Base-by-base conservation (phyloP, 2,888 invertebrate species). In the Synergus gifuensis region DNA sequence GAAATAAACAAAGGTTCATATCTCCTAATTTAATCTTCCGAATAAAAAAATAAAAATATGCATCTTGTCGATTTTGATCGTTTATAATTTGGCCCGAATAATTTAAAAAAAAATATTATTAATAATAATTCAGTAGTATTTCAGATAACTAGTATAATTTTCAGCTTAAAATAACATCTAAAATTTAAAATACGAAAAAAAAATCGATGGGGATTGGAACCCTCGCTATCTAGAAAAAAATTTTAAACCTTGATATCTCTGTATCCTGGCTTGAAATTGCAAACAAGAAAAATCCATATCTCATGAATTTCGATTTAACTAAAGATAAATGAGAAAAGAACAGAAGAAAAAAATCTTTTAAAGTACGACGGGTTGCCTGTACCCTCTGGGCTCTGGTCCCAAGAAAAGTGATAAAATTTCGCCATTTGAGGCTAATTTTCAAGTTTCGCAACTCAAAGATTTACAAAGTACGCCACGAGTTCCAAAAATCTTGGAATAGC, bases 381-480 rank as follows among this genome's bases (percentile, higher is more conserved):
- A 49, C 7, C 49, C 16, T 7, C 16, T 16, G 62, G 62, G 28
- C 8, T 63, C 12, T 12, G 16, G 62, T 22, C 28, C 28, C 64
- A 36, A 40, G 40, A 28, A 28, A 64, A 64, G 64, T 40, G 40
- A 63, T 63, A 63, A 63, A 49, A 63, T 63, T 62, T 63, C 62
- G 58, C 58, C 18, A 58, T 58, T 58, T 58, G 18, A 58, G n/a
- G 40, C 40, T 64, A 64, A 64, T 64, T 64, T 64, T 64, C 40
- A 40, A 40, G 64, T 64, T 64, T 64, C 64, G 64, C 40, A 64
- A 64, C 28, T 36, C 64, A n/a, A 40, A 40, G 16, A 64, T 36
- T 64, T 40, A 40, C 28, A 64, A 64, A 64, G n/a, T 40, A 64
- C 14, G 16, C 16, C 40, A 64, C 64, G 64, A 64, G 16, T 4